Base-by-base conservation (phyloP, 2,113 vertebrate species). In the Tychaedon coryphoeus region DNA sequence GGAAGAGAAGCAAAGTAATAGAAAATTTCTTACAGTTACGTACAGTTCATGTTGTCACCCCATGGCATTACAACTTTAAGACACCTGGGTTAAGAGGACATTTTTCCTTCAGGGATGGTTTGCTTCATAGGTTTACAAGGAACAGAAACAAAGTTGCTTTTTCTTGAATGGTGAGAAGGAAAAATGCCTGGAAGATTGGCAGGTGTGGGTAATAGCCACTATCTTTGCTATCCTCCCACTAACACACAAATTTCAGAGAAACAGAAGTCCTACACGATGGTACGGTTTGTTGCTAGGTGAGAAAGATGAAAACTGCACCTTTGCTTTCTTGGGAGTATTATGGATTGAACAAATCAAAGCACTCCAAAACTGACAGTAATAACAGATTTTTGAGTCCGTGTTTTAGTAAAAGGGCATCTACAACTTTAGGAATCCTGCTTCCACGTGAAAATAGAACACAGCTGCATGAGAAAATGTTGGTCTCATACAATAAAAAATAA, bases 261-360 rank as follows among this genome's bases (percentile, higher is more conserved):
- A 50, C 5, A 65, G 9, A 54, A 31, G 14, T 65, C 4, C 29
- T 56, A 12, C 26, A n/a, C 0, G 0, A n/a, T 8, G 4, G 1
- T 29, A 8, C 11, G 12, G 5, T 66, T 53, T 83, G 10, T 26
- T 86, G 20, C 11, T 64, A 29, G 6, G 4, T 75, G 47, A 61
- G 22, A 48, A 19, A 69, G 9, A 10, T 57, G 15, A 36, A 66
- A 86, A 66, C 1, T 13, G 2, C 22, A 42, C 6, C 18, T 70
- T 60, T 42, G 23, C 5, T 65, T 78, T 74, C 24, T 53, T 56
- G 45, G 16, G 12, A 6, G 7, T 43, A 29, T 34, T 51, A 45
- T 3, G 4, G 12, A 61, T 17, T 28, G 2, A 65, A 17, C 2
- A 2, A 16, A 29, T 18, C 28, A 60, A 74, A 87, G 6, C 25